Evolutionary conservation across 2,113 vertebrate genomes (phyloP).

Genomic region (Argyrosomus japonicus): DNA sequence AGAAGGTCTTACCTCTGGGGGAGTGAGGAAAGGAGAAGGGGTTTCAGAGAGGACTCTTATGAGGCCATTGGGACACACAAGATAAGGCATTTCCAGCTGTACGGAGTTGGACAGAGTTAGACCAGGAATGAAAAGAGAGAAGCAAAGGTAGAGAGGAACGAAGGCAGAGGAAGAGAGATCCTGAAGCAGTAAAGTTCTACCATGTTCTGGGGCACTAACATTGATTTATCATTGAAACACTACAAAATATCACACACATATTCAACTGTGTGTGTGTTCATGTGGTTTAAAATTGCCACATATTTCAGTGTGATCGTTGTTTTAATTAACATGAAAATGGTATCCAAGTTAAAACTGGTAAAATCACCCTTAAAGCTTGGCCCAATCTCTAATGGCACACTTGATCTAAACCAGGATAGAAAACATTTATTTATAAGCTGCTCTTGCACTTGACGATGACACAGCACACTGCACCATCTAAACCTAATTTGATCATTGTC

Average conservation of each 20-base stretch:
- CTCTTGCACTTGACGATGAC: no score
- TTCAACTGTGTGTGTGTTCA: neutral
- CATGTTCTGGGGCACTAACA: neutral
- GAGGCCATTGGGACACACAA: conserved; percentile 79
- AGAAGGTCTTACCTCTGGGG: conserved; percentile 81
- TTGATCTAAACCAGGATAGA: neutral
- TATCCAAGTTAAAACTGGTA: neutral
- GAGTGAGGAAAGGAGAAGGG: conserved; percentile 75
- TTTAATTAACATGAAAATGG: neutral
- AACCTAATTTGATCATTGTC: neutral
- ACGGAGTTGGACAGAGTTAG: conserved; percentile 71
- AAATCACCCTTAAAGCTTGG: neutral
- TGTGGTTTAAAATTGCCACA: neutral
- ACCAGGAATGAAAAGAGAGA: conserved; percentile 54
- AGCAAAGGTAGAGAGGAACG: conserved; percentile 31
- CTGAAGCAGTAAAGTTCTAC: neutral
- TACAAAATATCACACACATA: neutral
- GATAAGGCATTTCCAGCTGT: conserved; percentile 84
- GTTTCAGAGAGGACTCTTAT: conserved; percentile 77
- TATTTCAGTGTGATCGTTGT: neutral
- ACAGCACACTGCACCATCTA: neutral
- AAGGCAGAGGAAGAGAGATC: conserved; percentile 32
- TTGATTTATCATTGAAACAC: neutral
- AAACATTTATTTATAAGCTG: neutral
- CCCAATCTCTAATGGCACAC: neutral